Evolutionary conservation across 64 coral and sea anemone genomes (phyloP).

Genomic region (Stichodactyla helianthus): DNA sequence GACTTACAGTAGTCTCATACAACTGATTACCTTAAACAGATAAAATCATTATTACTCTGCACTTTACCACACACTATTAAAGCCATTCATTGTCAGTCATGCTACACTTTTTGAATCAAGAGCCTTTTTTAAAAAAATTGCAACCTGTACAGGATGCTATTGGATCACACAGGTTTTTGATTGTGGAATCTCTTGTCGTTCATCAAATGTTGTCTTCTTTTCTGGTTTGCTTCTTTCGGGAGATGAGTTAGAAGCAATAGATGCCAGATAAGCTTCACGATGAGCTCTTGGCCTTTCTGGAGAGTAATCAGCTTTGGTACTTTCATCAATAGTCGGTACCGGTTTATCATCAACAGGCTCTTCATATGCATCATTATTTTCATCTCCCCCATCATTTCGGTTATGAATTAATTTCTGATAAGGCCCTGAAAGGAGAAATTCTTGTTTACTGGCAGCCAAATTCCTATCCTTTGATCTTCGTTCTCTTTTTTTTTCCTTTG

Average conservation of each 20-base stretch:
- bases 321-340: neutral
- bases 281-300: constrained; percentile 52
- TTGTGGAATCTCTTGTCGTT: constrained; percentile 14
- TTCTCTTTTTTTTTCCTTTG: constrained; percentile 19
- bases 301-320: constrained; percentile 29
- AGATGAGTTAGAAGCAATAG: constrained; percentile 48
- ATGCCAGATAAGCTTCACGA: constrained; percentile 85
- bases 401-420: constrained; percentile 17
- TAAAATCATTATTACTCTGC: no score
- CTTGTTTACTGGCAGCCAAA: neutral
- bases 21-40: no score
- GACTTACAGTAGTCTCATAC: no score
- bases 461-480: constrained; percentile 8
- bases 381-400: neutral
- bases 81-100: no score
- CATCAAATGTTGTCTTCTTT: neutral
- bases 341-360: constrained; percentile 38
- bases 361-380: constrained; percentile 26
- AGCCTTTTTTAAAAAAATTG: no score
- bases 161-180: constrained; percentile 87
- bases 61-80: no score
- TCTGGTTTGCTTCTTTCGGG: neutral
- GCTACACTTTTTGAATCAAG: no score
- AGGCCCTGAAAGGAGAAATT: neutral
- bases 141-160: neutral